Evolutionary conservation across 2,113 vertebrate species (phyloP).

Genomic region (Erythrolamprus reginae): DNA sequence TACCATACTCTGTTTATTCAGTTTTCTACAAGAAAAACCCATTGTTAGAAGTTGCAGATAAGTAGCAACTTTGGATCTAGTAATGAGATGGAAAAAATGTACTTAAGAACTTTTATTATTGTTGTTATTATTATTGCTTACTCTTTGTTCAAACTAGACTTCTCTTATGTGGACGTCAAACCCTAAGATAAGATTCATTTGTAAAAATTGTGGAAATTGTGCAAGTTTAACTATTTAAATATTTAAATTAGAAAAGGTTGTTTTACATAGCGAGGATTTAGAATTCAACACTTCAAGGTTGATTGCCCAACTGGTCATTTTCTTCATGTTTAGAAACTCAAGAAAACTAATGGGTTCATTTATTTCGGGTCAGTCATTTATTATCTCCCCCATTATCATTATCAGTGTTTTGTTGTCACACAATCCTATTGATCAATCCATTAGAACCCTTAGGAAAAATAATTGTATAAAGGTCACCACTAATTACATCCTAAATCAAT

Average conservation of each 20-base stretch:
- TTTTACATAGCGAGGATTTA: not conserved
- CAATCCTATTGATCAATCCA: slow-evolving; percentile 14
- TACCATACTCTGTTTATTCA: not conserved
- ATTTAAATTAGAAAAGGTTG: not conserved
- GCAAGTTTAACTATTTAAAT: not conserved
- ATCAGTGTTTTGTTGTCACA: not conserved
- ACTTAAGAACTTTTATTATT: not conserved
- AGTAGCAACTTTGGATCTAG: not conserved
- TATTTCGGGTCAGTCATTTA: not conserved
- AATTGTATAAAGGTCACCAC: slow-evolving; percentile 3
- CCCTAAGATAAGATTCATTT: not conserved
- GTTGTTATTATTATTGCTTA: not conserved
- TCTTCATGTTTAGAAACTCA: not conserved
- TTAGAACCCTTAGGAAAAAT: slow-evolving; percentile 26
- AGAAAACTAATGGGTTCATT: slow-evolving; percentile 2
- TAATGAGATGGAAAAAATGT: not conserved
- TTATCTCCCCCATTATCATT: slow-evolving; percentile 14
- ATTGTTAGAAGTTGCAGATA: not conserved
- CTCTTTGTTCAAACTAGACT: not conserved
- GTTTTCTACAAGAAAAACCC: not conserved
- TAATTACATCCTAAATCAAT: slow-evolving; percentile 22
- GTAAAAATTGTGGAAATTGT: not conserved
- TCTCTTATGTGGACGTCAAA: not conserved
- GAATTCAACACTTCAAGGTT: not conserved
- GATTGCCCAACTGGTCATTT: not conserved